Percentiles rank a stretch among this genome's conserved stretches.
These are phyloP conservation scores for Saturnia japonica DNA, from an alignment of 2,888 invertebrate species.

Conservation along the genomic window DNA sequence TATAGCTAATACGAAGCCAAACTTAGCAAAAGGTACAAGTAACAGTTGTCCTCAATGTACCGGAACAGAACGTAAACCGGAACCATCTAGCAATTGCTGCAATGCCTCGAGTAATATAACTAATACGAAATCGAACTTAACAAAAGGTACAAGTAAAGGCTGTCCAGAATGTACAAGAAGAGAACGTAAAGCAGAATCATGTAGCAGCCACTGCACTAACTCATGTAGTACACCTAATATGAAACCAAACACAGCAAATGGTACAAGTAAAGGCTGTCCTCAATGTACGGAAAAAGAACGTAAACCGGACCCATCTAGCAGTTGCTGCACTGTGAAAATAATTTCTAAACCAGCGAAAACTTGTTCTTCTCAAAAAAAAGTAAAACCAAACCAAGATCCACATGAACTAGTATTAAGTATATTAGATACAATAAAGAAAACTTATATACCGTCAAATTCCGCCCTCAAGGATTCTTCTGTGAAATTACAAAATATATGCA, in stretches of 20 bases:
- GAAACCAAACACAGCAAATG: background rate
- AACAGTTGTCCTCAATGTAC: background rate
- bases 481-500: conserved; percentile 22
- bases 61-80: background rate
- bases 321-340: conserved; percentile 25
- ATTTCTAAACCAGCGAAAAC: conserved; percentile 22
- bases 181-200: conserved; percentile 4
- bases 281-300: background rate
- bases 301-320: conserved; percentile 8
- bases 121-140: background rate
- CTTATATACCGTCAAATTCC: conserved; percentile 22
- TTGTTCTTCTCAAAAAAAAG: conserved; percentile 5
- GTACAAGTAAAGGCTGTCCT: no score
- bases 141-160: no score
- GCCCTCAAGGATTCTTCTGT: background rate
- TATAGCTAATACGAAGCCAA: conserved; percentile 6
- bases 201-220: conserved; percentile 20
- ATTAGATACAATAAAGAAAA: conserved; percentile 26
- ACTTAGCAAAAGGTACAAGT: no score
- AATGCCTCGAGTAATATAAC: conserved; percentile 18
- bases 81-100: conserved; percentile 21
- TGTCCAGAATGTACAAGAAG: background rate
- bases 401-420: conserved; percentile 16
- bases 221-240: conserved; percentile 14
- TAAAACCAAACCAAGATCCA: conserved; percentile 4